These are phyloP conservation scores for Eulemur mongoz DNA, from an alignment of 2,797 vertebrate species.

Conservation along the genomic window DNA sequence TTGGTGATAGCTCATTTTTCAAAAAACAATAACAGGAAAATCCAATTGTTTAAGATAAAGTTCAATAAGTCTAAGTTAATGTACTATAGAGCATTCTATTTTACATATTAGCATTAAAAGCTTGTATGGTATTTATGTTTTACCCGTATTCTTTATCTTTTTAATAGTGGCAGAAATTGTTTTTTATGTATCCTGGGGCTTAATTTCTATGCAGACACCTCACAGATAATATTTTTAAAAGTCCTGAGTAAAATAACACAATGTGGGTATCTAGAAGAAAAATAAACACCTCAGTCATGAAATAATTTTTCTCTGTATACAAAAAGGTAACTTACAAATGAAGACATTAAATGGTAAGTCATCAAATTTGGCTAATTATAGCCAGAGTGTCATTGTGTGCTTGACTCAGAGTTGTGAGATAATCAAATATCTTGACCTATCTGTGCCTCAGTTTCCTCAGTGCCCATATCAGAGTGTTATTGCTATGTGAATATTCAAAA, in stretches of 20 bases:
- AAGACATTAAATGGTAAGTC: background rate
- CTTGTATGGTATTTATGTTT: background rate
- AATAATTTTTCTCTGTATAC: background rate
- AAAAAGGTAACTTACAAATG: background rate
- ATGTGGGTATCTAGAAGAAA: background rate
- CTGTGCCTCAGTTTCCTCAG: background rate
- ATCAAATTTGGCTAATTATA: background rate
- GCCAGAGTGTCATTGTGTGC: background rate
- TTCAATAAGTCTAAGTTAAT: slow-evolving; percentile 17
- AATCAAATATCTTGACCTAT: background rate
- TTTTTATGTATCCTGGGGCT: background rate
- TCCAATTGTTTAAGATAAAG: slow-evolving; percentile 31
- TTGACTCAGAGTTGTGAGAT: background rate
- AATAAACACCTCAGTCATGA: background rate
- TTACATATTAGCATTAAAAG: slow-evolving; percentile 43
- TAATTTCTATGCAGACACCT: background rate
- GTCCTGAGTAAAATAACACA: background rate
- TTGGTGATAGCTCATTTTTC: background rate
- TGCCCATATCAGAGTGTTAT: background rate
- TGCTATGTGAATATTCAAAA: background rate
- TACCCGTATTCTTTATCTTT: background rate
- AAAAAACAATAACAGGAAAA: slow-evolving; percentile 41
- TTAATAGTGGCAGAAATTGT: background rate
- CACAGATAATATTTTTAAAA: background rate
- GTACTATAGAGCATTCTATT: background rate